phyloP scores from a whole-genome alignment of 2,113 vertebrate species.

The Triplophysa siluroides region DNA sequence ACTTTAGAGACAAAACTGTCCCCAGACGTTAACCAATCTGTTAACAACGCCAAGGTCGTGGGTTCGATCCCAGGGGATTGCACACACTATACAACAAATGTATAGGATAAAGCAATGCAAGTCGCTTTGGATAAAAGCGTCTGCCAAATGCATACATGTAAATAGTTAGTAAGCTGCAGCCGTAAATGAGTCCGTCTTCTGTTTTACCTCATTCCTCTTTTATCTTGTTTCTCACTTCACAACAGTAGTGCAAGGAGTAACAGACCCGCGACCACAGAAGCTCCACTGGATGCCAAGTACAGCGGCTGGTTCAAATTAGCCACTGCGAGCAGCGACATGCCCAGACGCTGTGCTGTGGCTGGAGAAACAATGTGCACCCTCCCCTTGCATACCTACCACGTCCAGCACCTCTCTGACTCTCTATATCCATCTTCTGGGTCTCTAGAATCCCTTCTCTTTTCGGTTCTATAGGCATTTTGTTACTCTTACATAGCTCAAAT shows the following conservation, averaged over 20 bases:
- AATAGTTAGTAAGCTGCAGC: neutral
- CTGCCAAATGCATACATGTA: no score
- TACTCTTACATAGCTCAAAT: no score
- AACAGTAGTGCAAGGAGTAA: slow-evolving; percentile 63
- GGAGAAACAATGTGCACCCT: slow-evolving; percentile 50
- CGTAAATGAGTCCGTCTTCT: slow-evolving; percentile 1
- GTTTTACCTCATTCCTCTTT: slow-evolving; percentile 18
- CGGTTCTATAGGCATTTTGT: no score
- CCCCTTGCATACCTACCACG: slow-evolving; percentile 62
- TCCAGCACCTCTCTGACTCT: slow-evolving; percentile 60
- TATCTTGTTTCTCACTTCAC: slow-evolving; percentile 38
- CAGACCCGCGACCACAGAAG: slow-evolving; percentile 71
- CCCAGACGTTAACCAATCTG: neutral
- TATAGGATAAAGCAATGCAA: no score
- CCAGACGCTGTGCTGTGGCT: slow-evolving; percentile 68
- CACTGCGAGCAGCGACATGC: slow-evolving; percentile 73
- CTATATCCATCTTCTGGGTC: neutral
- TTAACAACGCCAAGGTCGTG: no score
- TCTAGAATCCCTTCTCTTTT: no score
- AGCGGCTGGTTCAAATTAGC: slow-evolving; percentile 77
- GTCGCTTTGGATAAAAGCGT: no score
- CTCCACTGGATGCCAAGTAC: slow-evolving; percentile 68
- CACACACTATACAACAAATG: no score
- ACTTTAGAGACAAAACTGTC: neutral
- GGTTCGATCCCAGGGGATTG: no score